A percentile compares a stretch with the other conserved stretches of the same genome.
Evolutionary conservation across 2,888 invertebrate genomes (phyloP).

Genomic region (Drosophila subsilvestris): DNA sequence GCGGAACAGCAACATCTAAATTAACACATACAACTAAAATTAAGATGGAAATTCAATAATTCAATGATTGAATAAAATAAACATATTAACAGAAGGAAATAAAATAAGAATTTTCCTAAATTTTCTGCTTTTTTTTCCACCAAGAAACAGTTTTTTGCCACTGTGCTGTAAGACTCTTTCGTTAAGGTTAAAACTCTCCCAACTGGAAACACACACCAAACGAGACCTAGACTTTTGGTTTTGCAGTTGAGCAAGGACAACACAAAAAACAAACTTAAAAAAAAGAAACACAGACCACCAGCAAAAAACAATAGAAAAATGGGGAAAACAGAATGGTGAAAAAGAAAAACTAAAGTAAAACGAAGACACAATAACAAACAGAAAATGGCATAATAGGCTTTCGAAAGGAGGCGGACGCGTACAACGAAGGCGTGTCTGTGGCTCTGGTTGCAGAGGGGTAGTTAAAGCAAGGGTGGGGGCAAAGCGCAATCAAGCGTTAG

Average conservation of each 20-base stretch:
- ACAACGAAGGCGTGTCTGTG: conserved; percentile 21
- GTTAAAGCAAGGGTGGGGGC: background rate
- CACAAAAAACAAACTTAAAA: conserved; percentile 6
- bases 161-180: no score
- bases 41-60: no score
- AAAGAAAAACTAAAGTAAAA: conserved; percentile 8
- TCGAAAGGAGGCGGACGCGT: conserved; percentile 7
- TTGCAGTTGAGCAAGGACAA: conserved; percentile 20
- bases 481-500: conserved; percentile 51
- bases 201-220: background rate
- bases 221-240: conserved; percentile 5
- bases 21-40: no score
- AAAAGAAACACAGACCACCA: conserved; percentile 1
- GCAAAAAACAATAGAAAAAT: background rate
- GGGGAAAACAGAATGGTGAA: background rate
- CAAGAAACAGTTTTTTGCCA: no score
- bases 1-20: no score
- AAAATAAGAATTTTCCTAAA: no score
- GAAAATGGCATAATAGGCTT: conserved; percentile 53
- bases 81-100: no score
- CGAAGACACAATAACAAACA: conserved; percentile 47
- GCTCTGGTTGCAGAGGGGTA: background rate
- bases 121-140: no score
- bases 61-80: no score
- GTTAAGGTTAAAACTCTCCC: background rate